phyloP scores from a whole-genome alignment of 2,797 vertebrate genomes.

The Parauchenoglanis punctatus region DNA sequence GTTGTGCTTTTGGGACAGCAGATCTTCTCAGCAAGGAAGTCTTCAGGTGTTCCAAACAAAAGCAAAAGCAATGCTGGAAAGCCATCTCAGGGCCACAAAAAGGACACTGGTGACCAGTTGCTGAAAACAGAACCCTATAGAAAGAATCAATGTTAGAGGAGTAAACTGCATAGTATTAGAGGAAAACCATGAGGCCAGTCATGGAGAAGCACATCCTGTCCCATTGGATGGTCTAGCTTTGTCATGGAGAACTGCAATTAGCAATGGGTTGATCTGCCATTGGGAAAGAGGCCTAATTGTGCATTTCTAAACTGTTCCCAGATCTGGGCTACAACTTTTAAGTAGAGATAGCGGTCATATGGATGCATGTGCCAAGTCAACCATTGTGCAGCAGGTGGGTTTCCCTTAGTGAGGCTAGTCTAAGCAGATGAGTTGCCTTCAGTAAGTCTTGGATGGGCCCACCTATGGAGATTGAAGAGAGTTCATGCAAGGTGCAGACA shows the following conservation, averaged over 20 bases:
- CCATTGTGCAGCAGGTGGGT: background rate
- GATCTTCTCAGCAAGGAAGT: background rate
- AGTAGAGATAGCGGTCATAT: background rate
- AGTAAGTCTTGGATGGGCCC: background rate
- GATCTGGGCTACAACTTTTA: background rate
- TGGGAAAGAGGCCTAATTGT: no score
- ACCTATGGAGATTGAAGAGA: background rate
- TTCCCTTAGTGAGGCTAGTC: background rate
- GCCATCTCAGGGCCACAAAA: background rate
- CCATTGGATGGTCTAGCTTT: background rate
- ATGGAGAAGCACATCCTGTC: background rate
- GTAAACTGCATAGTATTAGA: background rate
- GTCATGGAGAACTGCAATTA: background rate
- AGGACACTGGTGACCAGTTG: background rate
- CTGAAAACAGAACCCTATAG: background rate
- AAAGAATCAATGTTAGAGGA: background rate
- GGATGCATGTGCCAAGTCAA: background rate
- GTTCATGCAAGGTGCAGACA: background rate
- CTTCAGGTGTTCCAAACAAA: background rate
- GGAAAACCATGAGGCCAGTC: background rate
- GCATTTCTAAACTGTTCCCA: background rate
- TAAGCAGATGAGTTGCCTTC: background rate
- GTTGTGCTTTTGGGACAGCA: background rate
- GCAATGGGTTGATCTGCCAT: background rate
- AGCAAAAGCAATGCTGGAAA: background rate